Base-by-base conservation (phyloP, 1,140 invertebrate genomes). In the Monochamus saltuarius region DNA sequence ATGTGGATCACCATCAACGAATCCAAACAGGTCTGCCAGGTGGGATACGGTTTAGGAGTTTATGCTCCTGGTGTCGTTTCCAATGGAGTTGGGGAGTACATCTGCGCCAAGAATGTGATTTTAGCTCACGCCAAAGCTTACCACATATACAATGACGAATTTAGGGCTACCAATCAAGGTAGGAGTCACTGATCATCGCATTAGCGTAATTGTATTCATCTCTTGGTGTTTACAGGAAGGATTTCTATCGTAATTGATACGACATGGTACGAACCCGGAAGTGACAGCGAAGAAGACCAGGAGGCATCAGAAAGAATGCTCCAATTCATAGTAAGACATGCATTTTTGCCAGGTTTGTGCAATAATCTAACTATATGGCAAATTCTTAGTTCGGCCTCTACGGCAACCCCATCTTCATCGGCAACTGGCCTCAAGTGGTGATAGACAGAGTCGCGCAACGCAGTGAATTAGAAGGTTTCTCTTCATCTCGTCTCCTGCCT, bases 1-100 rank as follows among this genome's bases (percentile, higher is more conserved):
- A 37, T 76, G 16, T 90, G 88, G 85, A 83, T 85, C 1, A 90
- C 88, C 0, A 82, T 90, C 57, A 89, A 90, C 70, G 87, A 90
- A 72, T 86, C 87, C 2, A 82, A 82, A 78, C 83, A 86, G 57
- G 79, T 84, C 22, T 29, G 22, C 6, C 2, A 29, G 2, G 2
- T 6, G 2, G 22, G 22, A 3, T 29, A 29, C 6, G 4, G 45
- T 22, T 2, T 4, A 11, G 54, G 17, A 14, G 1, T 35, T 11
- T 39, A 14, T 17, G 54, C 69, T 9, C 71, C 74, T 8, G 64
- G 22, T 46, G 46, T 71, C 7, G 68, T 57, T 16, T 59, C 66
- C 64, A 17, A 64, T 9, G 64, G 73, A 58, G 45, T 64, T 39
- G 64, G 55, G 7, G 66, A 59, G 43, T 72, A 70, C 56, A 57